Percentiles rank a stretch among this genome's conserved stretches.
Evolutionary conservation across 2,888 invertebrate species (phyloP).

Genomic region (Xiphydria camelus): DNA sequence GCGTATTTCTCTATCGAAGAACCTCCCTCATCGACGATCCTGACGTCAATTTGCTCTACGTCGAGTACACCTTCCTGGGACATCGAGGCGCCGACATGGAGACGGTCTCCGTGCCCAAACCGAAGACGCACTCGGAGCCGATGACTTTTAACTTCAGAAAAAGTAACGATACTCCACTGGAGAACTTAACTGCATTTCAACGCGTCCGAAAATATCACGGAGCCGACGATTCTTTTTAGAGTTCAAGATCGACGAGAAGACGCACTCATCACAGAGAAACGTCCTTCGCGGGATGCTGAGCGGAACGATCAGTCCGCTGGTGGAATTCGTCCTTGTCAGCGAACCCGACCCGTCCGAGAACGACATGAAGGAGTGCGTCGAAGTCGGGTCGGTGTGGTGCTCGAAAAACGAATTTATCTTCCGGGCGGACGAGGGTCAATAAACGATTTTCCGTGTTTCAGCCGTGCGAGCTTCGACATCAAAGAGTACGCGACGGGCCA

Average conservation of each 20-base stretch:
- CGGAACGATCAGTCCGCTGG: conserved; percentile 30
- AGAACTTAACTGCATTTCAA: no score
- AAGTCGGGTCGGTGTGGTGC: conserved; percentile 49
- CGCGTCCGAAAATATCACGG: no score
- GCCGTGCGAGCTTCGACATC: conserved; percentile 41
- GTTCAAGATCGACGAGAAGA: conserved; percentile 36
- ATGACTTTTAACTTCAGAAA: conserved; percentile 33
- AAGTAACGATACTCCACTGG: conserved; percentile 26
- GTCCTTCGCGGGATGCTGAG: conserved; percentile 38
- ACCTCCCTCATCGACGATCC: conserved; percentile 29
- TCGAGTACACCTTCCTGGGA: conserved; percentile 48
- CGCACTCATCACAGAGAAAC: conserved; percentile 32
- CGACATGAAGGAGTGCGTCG: conserved; percentile 42
- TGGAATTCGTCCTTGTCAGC: conserved; percentile 42
- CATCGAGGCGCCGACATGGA: conserved; percentile 43
- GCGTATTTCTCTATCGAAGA: conserved; percentile 31
- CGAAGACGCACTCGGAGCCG: conserved; percentile 14
- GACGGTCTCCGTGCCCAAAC: conserved; percentile 39
- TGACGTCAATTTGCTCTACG: conserved; percentile 36
- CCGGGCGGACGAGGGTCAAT: background rate
- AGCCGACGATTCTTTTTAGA: conserved; percentile 28
- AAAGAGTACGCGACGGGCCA: conserved; percentile 35
- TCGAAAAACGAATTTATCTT: no score
- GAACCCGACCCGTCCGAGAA: conserved; percentile 42
- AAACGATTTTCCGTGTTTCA: conserved; percentile 16